Conservation (phyloP, 2,888 invertebrate genomes). For the Ormyrus pomaceus region DNA sequence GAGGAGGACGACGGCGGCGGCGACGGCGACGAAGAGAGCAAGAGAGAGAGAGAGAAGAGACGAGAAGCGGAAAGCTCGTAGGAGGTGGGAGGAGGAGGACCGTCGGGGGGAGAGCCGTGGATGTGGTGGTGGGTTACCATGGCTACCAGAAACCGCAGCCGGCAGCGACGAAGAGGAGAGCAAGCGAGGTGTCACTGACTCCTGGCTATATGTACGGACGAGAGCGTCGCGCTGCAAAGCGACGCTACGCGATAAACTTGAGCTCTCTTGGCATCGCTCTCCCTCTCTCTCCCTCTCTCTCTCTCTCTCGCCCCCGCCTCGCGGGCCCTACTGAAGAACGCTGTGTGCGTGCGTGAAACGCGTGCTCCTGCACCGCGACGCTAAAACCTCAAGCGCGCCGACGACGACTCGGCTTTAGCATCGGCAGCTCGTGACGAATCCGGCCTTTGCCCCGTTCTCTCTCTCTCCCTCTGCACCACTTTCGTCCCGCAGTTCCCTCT, state of each 20-base stretch:
- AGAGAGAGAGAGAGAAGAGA: slow-evolving; percentile 57
- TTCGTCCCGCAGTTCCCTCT: slow-evolving; percentile 34
- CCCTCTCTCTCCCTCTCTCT: slow-evolving; percentile 40
- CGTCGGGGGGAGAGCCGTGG: slow-evolving; percentile 56
- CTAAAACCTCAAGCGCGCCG: slow-evolving; percentile 39
- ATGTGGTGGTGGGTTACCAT: slow-evolving; percentile 69
- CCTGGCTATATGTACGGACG: slow-evolving; percentile 61
- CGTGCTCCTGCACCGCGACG: slow-evolving; percentile 24
- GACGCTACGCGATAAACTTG: slow-evolving; percentile 42
- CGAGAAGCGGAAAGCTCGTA: slow-evolving; percentile 46
- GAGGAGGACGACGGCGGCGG: slow-evolving; percentile 52
- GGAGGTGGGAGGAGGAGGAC: slow-evolving; percentile 45
- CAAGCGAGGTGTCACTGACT: slow-evolving; percentile 74
- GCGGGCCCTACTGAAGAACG: slow-evolving; percentile 7
- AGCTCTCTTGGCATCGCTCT: slow-evolving; percentile 29
- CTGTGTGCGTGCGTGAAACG: slow-evolving; percentile 16
- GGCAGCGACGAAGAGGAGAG: slow-evolving; percentile 57
- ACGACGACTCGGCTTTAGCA: slow-evolving; percentile 54
- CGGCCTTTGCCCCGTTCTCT: slow-evolving; percentile 55
- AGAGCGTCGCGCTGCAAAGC: slow-evolving; percentile 48
- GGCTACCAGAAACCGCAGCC: slow-evolving; percentile 70
- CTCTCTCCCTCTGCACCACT: slow-evolving; percentile 26
- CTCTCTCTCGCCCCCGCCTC: slow-evolving; percentile 29
- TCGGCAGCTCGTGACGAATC: slow-evolving; percentile 63
- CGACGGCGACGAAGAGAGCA: slow-evolving; percentile 49